Base-by-base conservation (phyloP, 2,888 invertebrate species). In the Julus scandinavius region DNA sequence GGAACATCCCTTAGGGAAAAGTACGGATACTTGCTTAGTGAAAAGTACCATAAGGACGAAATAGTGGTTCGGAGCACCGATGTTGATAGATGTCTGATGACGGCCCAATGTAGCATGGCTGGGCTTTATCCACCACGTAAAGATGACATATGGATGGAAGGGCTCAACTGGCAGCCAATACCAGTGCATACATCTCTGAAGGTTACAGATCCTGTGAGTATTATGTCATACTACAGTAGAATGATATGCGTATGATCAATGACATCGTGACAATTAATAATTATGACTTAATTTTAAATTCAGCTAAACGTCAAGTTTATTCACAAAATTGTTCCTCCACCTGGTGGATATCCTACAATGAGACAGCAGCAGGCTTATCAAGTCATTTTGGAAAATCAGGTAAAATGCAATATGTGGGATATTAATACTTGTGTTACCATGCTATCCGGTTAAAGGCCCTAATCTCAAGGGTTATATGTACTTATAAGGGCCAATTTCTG, bases 161-260 rank as follows among this genome's bases (percentile, higher is more conserved):
- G 93, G 88, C 91, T 96, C 2, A 92, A 94, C 0, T 98, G 98
- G 98, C 96, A 96, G 91, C 98, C 98, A 0, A 95, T 98, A 89
- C 96, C 98, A 9, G 95, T 98, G 1, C 96, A 96, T 92, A 95
- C 96, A 0, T 92, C 95, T 49, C 96, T 97, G 0, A 94, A 95
- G 90, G 91, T 91, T 1, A 91, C 93, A 3, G 97, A 97, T 93
- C 63, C 63, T 4, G 63, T 63, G 13, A 63, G n/a, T 11, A 4
- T n/a, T 63, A 1, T n/a, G 15, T 54, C 54, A 15, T n/a, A n/a
- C n/a, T n/a, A n/a, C n/a, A n/a, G n/a, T n/a, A n/a, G n/a, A n/a
- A n/a, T n/a, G n/a, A n/a, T n/a, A n/a, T n/a, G n/a, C n/a, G n/a
- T n/a, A n/a, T n/a, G n/a, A n/a, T n/a, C n/a, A n/a, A n/a, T n/a